Conservation (phyloP, 1,140 invertebrate species). For the Drosophila kohkoa region DNA sequence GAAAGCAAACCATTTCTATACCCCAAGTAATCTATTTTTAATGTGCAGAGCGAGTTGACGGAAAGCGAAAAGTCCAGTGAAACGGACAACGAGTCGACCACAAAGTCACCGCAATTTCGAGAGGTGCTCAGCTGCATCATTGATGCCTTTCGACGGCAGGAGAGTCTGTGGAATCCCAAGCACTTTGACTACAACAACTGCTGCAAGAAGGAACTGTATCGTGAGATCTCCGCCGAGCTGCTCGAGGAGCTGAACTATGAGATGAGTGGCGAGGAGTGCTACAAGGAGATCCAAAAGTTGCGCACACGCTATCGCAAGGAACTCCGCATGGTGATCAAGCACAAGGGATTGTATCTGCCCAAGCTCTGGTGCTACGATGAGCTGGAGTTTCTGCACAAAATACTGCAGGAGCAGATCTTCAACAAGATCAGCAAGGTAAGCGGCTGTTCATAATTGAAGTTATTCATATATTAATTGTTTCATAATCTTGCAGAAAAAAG, state of each 20-base stretch:
- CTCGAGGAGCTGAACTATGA: slow-evolving; percentile 67
- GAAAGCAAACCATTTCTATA: neutral
- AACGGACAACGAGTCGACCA: slow-evolving; percentile 66
- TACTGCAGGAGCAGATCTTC: slow-evolving; percentile 72
- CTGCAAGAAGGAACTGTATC: slow-evolving; percentile 65
- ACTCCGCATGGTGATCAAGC: slow-evolving; percentile 73
- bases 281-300: slow-evolving; percentile 73
- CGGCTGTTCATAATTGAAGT: no score
- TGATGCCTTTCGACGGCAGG: slow-evolving; percentile 61
- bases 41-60: slow-evolving; percentile 52
- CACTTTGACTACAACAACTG: slow-evolving; percentile 68
- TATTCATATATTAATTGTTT: neutral
- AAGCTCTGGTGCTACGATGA: slow-evolving; percentile 81
- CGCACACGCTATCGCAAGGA: slow-evolving; percentile 77
- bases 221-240: slow-evolving; percentile 66
- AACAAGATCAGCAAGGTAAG: slow-evolving; percentile 72
- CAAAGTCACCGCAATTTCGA: slow-evolving; percentile 62
- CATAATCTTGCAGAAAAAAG: slow-evolving; percentile 56
- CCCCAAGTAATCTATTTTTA: no score
- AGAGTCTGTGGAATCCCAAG: slow-evolving; percentile 76
- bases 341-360: slow-evolving; percentile 76
- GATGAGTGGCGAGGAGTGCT: slow-evolving; percentile 72
- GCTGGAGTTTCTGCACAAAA: slow-evolving; percentile 72
- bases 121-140: slow-evolving; percentile 72
- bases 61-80: slow-evolving; percentile 74